Conservation (phyloP, 2,113 vertebrate species). For the Malurus alboscapulatus region DNA sequence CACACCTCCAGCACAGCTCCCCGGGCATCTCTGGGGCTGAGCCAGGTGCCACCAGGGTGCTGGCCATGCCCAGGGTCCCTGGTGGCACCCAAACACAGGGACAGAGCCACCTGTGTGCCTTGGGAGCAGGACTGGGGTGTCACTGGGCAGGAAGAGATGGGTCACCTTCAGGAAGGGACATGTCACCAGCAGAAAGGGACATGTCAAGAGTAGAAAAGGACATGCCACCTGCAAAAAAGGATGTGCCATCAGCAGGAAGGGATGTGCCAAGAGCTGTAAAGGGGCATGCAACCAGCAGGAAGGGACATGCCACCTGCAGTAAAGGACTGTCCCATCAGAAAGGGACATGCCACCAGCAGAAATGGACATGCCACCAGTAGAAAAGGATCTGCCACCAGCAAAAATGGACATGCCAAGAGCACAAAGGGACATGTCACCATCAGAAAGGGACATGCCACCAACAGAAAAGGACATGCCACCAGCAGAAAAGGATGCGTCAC, state of each 20-base stretch:
- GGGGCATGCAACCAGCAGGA: rapidly evolving
- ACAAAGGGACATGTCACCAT: too few relatives aligned
- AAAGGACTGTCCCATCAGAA: too few relatives aligned
- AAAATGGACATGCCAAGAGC: too few relatives aligned
- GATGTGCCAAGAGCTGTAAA: not conserved
- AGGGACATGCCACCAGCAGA: not conserved
- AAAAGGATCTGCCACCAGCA: too few relatives aligned
- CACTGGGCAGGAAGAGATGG: not conserved
- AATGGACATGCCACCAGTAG: not conserved
- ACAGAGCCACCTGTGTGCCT: rapidly evolving
- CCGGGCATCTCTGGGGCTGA: not conserved
- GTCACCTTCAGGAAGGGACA: not conserved
- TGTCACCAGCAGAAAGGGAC: not conserved
- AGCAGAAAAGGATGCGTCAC: too few relatives aligned
- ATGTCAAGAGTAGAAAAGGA: not conserved
- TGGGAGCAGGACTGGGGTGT: not conserved
- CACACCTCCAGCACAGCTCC: not conserved
- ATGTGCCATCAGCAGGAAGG: rapidly evolving
- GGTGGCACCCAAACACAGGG: rapidly evolving
- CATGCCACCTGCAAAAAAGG: not conserved
- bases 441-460: too few relatives aligned
- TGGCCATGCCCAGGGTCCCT: not conserved
- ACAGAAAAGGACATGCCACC: too few relatives aligned
- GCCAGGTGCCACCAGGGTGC: not conserved
- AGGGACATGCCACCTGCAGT: rapidly evolving